Conservation (phyloP, 1,140 invertebrate genomes). For the Drosophila serrata region DNA sequence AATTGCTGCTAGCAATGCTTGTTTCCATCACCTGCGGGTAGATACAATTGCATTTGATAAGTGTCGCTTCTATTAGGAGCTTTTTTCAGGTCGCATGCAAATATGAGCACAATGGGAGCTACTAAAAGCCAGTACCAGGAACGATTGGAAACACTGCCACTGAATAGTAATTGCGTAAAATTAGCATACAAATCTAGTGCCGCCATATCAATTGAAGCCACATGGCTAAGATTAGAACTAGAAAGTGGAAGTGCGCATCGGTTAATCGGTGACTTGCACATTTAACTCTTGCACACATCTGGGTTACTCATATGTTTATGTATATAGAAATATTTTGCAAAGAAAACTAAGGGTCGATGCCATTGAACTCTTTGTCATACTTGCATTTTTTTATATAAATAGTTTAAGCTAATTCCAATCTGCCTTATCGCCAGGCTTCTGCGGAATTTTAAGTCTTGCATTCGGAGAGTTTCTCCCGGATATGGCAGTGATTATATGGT, state of each 20-base stretch:
- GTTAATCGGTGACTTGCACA: slow-evolving; percentile 12
- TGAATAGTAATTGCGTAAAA: slow-evolving; percentile 43
- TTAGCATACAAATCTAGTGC: slow-evolving; percentile 57
- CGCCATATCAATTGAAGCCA: slow-evolving; percentile 40
- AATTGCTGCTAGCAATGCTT: slow-evolving; percentile 78
- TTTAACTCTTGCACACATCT: slow-evolving; percentile 5
- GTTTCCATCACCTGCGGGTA: slow-evolving; percentile 56
- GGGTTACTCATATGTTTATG: not conserved
- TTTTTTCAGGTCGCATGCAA: slow-evolving; percentile 25
- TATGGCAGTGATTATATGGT: not conserved
- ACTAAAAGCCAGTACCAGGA: slow-evolving; percentile 41
- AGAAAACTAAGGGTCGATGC: not conserved
- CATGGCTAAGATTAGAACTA: slow-evolving; percentile 33
- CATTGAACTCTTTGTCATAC: not conserved
- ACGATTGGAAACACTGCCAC: slow-evolving; percentile 34
- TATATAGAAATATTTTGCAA: not conserved
- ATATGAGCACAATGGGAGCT: slow-evolving; percentile 33
- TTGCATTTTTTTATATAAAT: not conserved
- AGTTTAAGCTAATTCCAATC: not conserved
- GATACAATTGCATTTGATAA: slow-evolving; percentile 6
- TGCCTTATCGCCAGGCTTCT: not conserved
- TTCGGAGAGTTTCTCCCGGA: not conserved
- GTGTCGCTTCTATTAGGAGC: not conserved
- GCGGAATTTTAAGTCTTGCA: not conserved
- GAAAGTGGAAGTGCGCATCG: slow-evolving; percentile 15